Evolutionary conservation across 92 coral and sea anemone species (phyloP).

Genomic region (Galaxea fascicularis): DNA sequence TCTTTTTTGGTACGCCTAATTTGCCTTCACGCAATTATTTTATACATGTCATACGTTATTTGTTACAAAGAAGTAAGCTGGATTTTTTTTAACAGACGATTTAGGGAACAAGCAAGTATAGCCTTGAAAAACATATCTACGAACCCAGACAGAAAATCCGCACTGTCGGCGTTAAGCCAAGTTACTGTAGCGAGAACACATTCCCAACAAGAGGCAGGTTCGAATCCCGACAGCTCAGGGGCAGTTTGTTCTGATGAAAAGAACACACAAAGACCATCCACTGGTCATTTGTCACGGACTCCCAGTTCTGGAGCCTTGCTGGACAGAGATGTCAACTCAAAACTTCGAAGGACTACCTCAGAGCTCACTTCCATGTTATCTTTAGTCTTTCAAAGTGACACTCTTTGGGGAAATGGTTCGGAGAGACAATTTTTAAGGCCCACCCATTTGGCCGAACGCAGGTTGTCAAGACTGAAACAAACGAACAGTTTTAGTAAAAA

Average conservation of each 20-base stretch:
- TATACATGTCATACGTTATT: too few species aligned
- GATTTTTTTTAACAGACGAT: conserved; percentile 54
- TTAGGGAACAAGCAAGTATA: conserved; percentile 75
- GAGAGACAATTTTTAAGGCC: conserved; percentile 57
- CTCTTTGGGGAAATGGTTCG: conserved; percentile 58
- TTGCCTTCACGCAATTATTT: too few species aligned
- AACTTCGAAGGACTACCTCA: conserved; percentile 55
- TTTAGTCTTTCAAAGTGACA: conserved; percentile 64
- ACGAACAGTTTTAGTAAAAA: conserved; percentile 7
- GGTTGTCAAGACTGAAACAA: conserved; percentile 2
- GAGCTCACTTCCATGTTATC: conserved; percentile 62
- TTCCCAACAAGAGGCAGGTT: not conserved
- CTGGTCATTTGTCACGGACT: not conserved
- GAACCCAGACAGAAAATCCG: conserved; percentile 63
- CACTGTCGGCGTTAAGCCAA: conserved; percentile 68
- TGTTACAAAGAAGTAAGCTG: too few species aligned
- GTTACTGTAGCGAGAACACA: conserved; percentile 10
- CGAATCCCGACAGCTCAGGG: not conserved
- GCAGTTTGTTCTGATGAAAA: not conserved
- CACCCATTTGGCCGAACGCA: not conserved
- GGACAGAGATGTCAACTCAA: conserved; percentile 30
- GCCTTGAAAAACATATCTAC: conserved; percentile 69
- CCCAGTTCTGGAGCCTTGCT: not conserved
- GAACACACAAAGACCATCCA: not conserved
- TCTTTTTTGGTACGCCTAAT: too few species aligned